These are phyloP conservation scores for Pluvianellus socialis DNA, from an alignment of 2,113 vertebrate species.

Conservation along the genomic window DNA sequence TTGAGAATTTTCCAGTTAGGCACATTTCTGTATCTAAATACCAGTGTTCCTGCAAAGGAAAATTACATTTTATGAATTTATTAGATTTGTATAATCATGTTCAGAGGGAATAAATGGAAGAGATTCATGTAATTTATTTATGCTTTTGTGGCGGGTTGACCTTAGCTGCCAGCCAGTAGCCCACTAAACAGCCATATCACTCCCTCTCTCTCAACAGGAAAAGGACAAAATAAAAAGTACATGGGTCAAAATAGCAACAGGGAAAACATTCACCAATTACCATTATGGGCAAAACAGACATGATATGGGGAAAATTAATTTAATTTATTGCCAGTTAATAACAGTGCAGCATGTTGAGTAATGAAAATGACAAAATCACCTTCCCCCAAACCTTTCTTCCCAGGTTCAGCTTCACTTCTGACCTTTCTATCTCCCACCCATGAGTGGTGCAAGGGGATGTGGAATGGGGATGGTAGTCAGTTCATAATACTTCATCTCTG, in stretches of 20 bases:
- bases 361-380: background rate
- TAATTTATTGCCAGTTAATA: background rate
- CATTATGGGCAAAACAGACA: background rate
- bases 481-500: background rate
- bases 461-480: background rate
- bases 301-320: background rate
- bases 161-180: background rate
- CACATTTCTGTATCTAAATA: background rate
- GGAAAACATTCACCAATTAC: background rate
- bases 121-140: background rate
- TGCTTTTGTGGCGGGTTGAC: background rate
- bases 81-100: background rate
- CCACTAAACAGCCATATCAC: rapidly evolving
- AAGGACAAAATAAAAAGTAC: background rate
- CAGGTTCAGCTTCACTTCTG: background rate
- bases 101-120: background rate
- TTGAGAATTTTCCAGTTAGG: background rate
- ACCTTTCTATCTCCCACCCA: background rate
- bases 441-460: background rate
- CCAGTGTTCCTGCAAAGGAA: background rate
- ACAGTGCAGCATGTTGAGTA: background rate
- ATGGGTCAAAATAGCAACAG: background rate
- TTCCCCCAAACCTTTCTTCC: background rate
- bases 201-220: background rate
- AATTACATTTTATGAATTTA: background rate